Conservation (phyloP, 37 sponge, comb jelly and placozoan species). For the Haliclona indistincta region DNA sequence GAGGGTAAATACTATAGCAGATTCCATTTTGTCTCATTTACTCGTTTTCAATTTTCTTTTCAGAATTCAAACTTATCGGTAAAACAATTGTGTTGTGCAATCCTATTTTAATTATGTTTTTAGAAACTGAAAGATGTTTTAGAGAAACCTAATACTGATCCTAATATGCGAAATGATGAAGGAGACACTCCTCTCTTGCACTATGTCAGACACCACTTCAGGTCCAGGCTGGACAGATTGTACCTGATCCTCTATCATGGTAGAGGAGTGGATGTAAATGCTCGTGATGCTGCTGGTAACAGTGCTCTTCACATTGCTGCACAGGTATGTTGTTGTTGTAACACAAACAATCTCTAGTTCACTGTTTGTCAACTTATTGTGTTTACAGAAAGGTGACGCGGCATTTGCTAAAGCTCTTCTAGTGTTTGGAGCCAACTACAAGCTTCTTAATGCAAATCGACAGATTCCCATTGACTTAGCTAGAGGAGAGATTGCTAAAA, state of each 20-base stretch:
- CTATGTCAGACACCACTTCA: not conserved
- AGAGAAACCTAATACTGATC: not conserved
- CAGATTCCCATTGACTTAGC: conserved; percentile 21
- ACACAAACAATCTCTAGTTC: too few relatives aligned
- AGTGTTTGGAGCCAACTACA: conserved; percentile 48
- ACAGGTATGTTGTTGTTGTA: too few relatives aligned
- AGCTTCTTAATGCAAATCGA: conserved; percentile 12
- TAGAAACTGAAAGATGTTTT: not conserved
- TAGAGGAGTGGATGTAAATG: not conserved
- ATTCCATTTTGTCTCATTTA: too few relatives aligned
- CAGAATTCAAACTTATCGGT: too few relatives aligned
- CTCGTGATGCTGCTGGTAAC: not conserved
- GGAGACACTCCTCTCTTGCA: not conserved
- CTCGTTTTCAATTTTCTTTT: too few relatives aligned
- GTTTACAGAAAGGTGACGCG: conserved; percentile 6
- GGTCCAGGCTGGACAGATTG: not conserved
- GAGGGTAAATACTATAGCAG: too few relatives aligned
- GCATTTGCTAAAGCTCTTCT: conserved; percentile 20
- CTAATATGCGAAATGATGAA: not conserved
- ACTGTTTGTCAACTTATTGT: too few relatives aligned
- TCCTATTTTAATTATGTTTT: not conserved
- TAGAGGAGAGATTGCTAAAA: too few relatives aligned
- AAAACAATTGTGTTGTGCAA: too few relatives aligned
- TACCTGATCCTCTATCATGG: not conserved
- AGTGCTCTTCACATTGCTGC: conserved; percentile 4